phyloP scores from a whole-genome alignment of 1,140 invertebrate genomes.

The Drosophila nebulosa region DNA sequence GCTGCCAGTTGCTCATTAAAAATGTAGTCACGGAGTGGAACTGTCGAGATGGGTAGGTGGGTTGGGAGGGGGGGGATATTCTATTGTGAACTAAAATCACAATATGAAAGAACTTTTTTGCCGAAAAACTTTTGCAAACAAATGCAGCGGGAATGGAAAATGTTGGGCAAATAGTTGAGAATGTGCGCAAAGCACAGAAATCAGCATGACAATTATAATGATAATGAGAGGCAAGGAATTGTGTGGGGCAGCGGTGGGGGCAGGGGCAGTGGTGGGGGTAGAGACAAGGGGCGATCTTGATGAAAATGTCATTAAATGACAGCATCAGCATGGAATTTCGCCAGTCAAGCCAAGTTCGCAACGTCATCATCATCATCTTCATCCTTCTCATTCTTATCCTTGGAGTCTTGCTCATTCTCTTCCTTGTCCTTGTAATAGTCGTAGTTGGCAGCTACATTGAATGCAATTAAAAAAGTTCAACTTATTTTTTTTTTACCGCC shows the following conservation, averaged over 20 bases:
- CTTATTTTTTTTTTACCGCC: slow-evolving; percentile 13
- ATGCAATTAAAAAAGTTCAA: slow-evolving; percentile 75
- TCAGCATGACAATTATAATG: slow-evolving; percentile 79
- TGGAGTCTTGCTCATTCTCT: background rate
- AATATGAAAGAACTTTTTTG: slow-evolving; percentile 41
- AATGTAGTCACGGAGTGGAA: slow-evolving; percentile 47
- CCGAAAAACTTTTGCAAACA: slow-evolving; percentile 58
- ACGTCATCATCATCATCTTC: slow-evolving; percentile 25
- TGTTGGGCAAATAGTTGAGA: slow-evolving; percentile 25
- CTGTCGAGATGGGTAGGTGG: slow-evolving; percentile 14
- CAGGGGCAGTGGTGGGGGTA: background rate
- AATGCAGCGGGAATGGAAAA: slow-evolving; percentile 40
- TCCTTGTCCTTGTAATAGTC: slow-evolving; percentile 19
- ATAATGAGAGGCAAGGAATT: slow-evolving; percentile 54
- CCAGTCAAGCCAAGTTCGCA: slow-evolving; percentile 48
- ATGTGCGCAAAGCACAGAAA: slow-evolving; percentile 40
- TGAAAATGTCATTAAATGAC: slow-evolving; percentile 78
- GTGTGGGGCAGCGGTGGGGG: background rate
- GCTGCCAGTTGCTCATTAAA: slow-evolving; percentile 53
- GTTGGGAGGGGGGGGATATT: background rate
- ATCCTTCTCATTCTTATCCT: slow-evolving; percentile 4
- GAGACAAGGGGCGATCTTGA: slow-evolving; percentile 29
- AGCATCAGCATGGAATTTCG: slow-evolving; percentile 21
- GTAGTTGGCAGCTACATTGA: slow-evolving; percentile 71
- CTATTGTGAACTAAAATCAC: slow-evolving; percentile 43